Percentiles rank a stretch among this genome's conserved stretches.
Evolutionary conservation across 1,140 invertebrate species (phyloP).

Genomic region (Camponotus pennsylvanicus): DNA sequence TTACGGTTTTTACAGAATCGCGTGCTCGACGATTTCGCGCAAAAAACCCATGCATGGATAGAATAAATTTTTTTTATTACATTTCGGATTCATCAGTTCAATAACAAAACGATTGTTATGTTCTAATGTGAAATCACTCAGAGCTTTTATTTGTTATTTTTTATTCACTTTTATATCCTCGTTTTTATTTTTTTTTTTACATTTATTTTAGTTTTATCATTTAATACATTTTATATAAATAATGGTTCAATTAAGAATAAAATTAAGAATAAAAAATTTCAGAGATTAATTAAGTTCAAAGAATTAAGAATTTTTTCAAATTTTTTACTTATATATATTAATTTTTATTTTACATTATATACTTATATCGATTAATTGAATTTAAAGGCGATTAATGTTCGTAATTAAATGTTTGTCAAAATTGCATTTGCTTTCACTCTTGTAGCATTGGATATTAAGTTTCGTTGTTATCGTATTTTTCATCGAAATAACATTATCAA

Average conservation of each 20-base stretch:
- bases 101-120: constrained; percentile 17
- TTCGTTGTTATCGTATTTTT: not conserved
- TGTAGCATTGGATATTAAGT: not conserved
- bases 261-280: not conserved
- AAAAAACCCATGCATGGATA: not conserved
- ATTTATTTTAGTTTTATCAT: too few species aligned
- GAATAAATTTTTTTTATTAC: constrained; percentile 39
- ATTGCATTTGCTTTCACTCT: too few species aligned
- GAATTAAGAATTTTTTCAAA: too few species aligned
- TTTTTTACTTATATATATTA: not conserved
- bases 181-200: not conserved
- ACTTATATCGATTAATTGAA: not conserved
- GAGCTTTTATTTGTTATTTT: not conserved
- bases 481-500: not conserved
- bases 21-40: constrained; percentile 33
- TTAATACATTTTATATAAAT: not conserved
- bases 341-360: not conserved
- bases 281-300: too few species aligned
- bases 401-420: too few species aligned
- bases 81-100: constrained; percentile 41
- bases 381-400: not conserved
- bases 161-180: not conserved
- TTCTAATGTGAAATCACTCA: not conserved
- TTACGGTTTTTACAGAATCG: constrained; percentile 33
- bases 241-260: too few species aligned